These are phyloP conservation scores for Dendrophyllia cribrosa DNA, from an alignment of 64 coral and sea anemone genomes.

Conservation along the genomic window DNA sequence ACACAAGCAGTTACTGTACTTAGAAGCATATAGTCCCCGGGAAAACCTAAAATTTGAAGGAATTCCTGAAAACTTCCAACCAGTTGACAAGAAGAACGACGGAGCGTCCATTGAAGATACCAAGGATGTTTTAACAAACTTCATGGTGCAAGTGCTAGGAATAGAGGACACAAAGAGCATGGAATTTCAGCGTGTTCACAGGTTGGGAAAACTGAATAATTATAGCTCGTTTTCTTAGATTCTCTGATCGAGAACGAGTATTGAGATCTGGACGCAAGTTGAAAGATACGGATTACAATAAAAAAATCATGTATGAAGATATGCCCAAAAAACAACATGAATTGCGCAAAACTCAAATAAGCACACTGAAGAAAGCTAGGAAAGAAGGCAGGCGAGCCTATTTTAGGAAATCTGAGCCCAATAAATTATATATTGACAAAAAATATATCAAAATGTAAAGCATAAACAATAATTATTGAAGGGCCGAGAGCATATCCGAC, in stretches of 20 bases:
- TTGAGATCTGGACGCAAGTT: neutral
- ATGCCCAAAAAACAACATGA: neutral
- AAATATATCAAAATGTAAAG: too few relatives aligned
- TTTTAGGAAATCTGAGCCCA: constrained; percentile 29
- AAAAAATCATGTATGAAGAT: constrained; percentile 33
- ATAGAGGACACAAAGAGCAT: neutral
- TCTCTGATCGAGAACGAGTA: neutral
- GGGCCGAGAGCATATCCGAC: too few relatives aligned
- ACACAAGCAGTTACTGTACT: neutral
- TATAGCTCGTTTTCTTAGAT: neutral
- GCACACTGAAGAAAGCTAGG: neutral
- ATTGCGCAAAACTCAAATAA: neutral
- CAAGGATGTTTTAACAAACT: neutral
- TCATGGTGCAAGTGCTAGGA: neutral
- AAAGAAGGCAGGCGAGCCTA: neutral
- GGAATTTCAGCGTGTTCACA: constrained; percentile 24
- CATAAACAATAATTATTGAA: too few relatives aligned
- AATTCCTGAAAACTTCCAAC: neutral
- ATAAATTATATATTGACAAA: too few relatives aligned
- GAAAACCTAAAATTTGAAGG: neutral
- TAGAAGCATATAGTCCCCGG: neutral
- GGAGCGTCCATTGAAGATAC: neutral
- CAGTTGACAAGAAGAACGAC: neutral
- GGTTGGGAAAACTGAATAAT: neutral
- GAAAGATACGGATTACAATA: neutral